Conservation (phyloP, 2,888 invertebrate genomes). For the Cheilosia variabilis region DNA sequence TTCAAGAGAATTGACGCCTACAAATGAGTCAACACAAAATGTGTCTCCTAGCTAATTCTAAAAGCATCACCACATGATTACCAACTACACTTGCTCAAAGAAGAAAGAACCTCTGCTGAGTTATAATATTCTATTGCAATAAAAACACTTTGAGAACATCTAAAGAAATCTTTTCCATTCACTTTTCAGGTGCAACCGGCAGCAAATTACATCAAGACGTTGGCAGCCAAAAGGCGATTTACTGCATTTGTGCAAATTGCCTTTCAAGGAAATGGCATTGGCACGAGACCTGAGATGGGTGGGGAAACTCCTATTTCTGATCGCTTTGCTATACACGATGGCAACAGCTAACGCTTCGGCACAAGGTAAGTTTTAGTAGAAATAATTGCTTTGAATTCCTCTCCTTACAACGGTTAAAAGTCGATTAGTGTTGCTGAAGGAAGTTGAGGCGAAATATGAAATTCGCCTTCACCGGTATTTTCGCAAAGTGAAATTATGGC, state of each 20-base stretch:
- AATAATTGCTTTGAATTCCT: neutral
- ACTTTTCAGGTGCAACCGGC: constrained; percentile 24
- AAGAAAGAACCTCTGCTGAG: too few relatives aligned
- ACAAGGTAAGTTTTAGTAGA: constrained; percentile 37
- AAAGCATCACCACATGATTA: too few relatives aligned
- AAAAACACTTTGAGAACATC: neutral
- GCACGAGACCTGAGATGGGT: constrained; percentile 49
- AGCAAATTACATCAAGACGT: neutral
- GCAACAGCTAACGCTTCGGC: neutral
- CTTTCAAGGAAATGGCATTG: constrained; percentile 46
- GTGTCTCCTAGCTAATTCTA: too few relatives aligned
- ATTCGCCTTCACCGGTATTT: too few relatives aligned
- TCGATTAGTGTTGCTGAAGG: neutral
- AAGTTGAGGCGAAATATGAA: neutral
- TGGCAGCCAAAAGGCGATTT: neutral
- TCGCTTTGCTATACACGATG: constrained; percentile 3
- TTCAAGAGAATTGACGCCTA: too few relatives aligned
- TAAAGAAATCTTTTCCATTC: neutral
- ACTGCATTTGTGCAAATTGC: constrained; percentile 23
- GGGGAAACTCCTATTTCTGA: constrained; percentile 9
- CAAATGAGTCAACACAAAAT: too few relatives aligned
- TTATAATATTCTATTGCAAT: too few relatives aligned
- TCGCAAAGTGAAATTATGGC: too few relatives aligned
- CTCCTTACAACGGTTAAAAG: neutral
- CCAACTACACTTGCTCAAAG: too few relatives aligned